phyloP scores from a whole-genome alignment of 2,797 vertebrate species.

The Lycodopsis pacificus region DNA sequence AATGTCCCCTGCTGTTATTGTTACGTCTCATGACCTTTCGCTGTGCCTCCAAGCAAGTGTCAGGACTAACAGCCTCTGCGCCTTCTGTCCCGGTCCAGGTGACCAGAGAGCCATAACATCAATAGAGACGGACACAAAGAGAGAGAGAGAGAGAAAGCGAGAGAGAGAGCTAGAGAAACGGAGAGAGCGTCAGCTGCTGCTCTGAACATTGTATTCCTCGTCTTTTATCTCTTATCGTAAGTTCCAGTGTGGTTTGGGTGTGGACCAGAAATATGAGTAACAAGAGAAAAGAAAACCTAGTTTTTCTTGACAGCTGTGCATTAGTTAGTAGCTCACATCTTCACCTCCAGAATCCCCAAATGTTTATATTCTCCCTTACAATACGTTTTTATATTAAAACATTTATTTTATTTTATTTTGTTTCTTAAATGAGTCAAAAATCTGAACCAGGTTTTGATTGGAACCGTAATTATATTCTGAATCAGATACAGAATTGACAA shows the following conservation, averaged over 20 bases:
- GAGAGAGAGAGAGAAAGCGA: not conserved
- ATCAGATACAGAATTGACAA: not conserved
- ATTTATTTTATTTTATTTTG: no score
- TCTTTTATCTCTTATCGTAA: slow-evolving; percentile 28
- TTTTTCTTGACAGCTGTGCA: slow-evolving; percentile 12
- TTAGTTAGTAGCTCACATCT: not conserved
- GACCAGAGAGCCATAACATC: slow-evolving; percentile 36
- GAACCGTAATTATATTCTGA: not conserved
- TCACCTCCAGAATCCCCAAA: not conserved
- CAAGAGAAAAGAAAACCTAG: not conserved
- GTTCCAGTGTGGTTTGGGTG: not conserved
- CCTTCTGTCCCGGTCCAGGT: slow-evolving; percentile 45
- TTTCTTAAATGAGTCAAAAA: not conserved
- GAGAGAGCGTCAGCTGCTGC: slow-evolving; percentile 38
- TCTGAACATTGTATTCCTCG: slow-evolving; percentile 40
- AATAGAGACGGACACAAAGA: slow-evolving; percentile 1
- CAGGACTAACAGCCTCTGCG: slow-evolving; percentile 49
- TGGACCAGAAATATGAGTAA: slow-evolving; percentile 6
- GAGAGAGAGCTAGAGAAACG: not conserved
- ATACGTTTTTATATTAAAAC: no score
- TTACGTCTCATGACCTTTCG: slow-evolving; percentile 68
- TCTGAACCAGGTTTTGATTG: not conserved
- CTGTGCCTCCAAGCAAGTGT: slow-evolving; percentile 65
- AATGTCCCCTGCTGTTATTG: slow-evolving; percentile 59
- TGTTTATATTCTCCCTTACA: not conserved